phyloP scores from a whole-genome alignment of 2,888 invertebrate genomes.

The Cremastobaeus sp. region DNA sequence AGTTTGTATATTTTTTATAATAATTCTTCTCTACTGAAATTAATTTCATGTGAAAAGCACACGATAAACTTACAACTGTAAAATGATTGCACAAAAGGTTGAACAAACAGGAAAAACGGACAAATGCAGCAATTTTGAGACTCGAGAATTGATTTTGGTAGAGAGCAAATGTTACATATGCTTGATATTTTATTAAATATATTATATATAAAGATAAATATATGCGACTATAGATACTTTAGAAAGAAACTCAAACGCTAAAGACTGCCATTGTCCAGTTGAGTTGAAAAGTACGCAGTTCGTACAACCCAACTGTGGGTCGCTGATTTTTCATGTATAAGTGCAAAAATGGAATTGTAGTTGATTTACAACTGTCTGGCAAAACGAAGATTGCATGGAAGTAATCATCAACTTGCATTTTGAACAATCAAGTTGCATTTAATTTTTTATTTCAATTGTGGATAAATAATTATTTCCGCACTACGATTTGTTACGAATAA shows the following conservation, averaged over 20 bases:
- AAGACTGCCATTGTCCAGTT: slow-evolving; percentile 44
- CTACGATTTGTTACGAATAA: no score
- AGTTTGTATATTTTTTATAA: slow-evolving; percentile 30
- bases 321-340: background rate
- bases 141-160: slow-evolving; percentile 38
- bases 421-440: no score
- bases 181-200: slow-evolving; percentile 56
- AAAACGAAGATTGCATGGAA: no score
- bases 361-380: background rate
- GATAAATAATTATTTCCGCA: no score
- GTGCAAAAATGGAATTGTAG: slow-evolving; percentile 8
- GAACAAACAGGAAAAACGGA: no score
- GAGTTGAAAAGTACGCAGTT: slow-evolving; percentile 5
- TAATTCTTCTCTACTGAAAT: slow-evolving; percentile 42
- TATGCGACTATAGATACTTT: slow-evolving; percentile 44
- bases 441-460: background rate
- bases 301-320: background rate
- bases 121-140: no score
- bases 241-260: slow-evolving; percentile 26
- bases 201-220: slow-evolving; percentile 46
- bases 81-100: no score
- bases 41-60: slow-evolving; percentile 2
- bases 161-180: slow-evolving; percentile 47
- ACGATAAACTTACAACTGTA: no score
- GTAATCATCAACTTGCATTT: no score